Base-by-base conservation (phyloP, 1,140 invertebrate genomes). In the Probaryconus sp. region DNA sequence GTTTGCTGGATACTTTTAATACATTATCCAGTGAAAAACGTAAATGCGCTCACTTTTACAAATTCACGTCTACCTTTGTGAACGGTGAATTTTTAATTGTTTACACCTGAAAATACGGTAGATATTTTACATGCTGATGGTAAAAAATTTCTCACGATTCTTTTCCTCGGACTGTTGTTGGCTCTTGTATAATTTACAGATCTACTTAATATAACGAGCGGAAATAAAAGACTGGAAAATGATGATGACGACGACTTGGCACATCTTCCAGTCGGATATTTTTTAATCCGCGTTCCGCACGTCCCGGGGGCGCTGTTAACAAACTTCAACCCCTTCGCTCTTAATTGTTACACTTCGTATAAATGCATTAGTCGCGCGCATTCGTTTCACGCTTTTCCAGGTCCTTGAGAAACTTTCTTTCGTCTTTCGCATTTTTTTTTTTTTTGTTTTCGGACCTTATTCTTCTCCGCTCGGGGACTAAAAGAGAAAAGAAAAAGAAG, bases 281-380 rank as follows among this genome's bases (percentile, higher is more conserved):
- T 72, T 73, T 67, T 75, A 50, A 68, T 58, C 50, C 45, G 30
- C 18, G 13, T 13, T 31, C 53, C 42, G 37, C 14, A 3, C 37
- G 30, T 64, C 72, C 60, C 58, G 17, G 3, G 65, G 40, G 65
- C 14, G 48, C 48, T 51, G 35, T 73, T 63, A n/a, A 21, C 31
- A 71, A 70, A 77, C 58, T 77, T 68, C 56, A 56, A 60, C 50
- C 60, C 51, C 55, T 53, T 76, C 63, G 42, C 24, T 65, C 71
- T 80, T 85, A 86, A 87, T 86, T 85, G 83, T 86, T 80, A 82
- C 85, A 84, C 85, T 83, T 85, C 82, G 81, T 87, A 83, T 85
- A 87, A 87, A 86, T 86, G 83, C 81, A 85, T 87, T 84, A 84
- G 81, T 71, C 48, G 42, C 53, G 69, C 60, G 84, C 81, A 86